phyloP scores from a whole-genome alignment of 1,140 invertebrate genomes.

The Papilio dardanus region DNA sequence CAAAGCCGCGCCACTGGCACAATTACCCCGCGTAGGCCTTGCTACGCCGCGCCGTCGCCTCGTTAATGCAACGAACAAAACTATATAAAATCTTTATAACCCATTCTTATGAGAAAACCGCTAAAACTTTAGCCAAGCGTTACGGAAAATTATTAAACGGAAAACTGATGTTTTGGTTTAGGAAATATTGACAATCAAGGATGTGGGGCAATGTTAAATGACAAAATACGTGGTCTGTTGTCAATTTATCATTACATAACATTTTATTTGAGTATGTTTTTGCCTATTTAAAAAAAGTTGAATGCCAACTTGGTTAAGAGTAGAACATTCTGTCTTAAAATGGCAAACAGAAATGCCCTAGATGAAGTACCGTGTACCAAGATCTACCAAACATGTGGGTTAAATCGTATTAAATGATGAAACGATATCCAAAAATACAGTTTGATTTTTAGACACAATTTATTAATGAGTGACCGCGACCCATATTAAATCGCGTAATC shows the following conservation, averaged over 20 bases:
- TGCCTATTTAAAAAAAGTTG: too few relatives aligned
- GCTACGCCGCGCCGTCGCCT: background rate
- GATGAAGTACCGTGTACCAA: too few relatives aligned
- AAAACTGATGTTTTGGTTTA: constrained; percentile 11
- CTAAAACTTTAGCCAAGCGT: constrained; percentile 7
- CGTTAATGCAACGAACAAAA: constrained; percentile 4
- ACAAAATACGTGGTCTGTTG: background rate
- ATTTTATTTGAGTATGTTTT: too few relatives aligned
- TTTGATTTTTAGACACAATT: background rate
- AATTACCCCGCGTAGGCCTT: constrained; percentile 41
- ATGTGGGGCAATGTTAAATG: background rate
- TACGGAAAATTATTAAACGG: constrained; percentile 5
- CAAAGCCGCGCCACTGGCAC: constrained; percentile 59
- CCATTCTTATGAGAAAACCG: background rate
- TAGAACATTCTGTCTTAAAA: background rate
- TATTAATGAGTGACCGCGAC: constrained; percentile 42
- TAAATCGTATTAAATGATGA: too few relatives aligned
- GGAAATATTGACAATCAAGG: background rate
- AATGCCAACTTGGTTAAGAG: background rate
- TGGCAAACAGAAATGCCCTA: background rate
- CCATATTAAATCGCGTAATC: constrained; percentile 44
- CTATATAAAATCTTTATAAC: constrained; percentile 3
- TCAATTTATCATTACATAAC: background rate
- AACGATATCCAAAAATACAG: background rate
- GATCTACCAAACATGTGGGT: too few relatives aligned